Evolutionary conservation across 1,140 invertebrate species (phyloP).

Genomic region (Pseudomyrmex dendroicus): DNA sequence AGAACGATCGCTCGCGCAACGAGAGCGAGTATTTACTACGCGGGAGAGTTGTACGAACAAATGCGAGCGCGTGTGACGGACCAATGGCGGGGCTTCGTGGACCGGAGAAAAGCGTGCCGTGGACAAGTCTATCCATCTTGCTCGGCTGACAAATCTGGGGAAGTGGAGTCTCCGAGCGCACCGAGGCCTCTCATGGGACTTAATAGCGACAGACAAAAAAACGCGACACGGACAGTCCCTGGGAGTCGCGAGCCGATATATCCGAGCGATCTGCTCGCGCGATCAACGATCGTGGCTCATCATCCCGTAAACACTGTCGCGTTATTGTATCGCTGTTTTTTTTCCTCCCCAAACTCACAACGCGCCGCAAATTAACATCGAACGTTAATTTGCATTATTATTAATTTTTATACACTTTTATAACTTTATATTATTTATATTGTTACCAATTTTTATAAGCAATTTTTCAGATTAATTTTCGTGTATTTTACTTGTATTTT

Average conservation of each 20-base stretch:
- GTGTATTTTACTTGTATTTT: no score
- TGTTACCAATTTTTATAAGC: no score
- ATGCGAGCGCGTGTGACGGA: constrained; percentile 18
- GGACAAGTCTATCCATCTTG: constrained; percentile 70
- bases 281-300: constrained; percentile 12
- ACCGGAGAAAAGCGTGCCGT: constrained; percentile 48
- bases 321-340: constrained; percentile 1
- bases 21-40: constrained; percentile 8
- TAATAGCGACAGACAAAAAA: neutral
- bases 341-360: constrained; percentile 1
- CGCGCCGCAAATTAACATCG: neutral
- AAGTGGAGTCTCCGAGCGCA: constrained; percentile 41
- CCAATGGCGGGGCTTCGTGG: neutral
- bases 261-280: constrained; percentile 43
- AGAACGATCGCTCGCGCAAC: constrained; percentile 25
- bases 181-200: constrained; percentile 37
- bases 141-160: constrained; percentile 64
- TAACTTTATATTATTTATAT: no score
- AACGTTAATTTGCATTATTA: neutral
- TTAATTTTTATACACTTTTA: no score
- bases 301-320: neutral
- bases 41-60: constrained; percentile 18
- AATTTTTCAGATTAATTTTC: no score
- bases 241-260: constrained; percentile 4
- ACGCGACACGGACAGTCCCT: neutral